phyloP scores from a whole-genome alignment of 2,888 invertebrate genomes.

The Chydorus sphaericus region DNA sequence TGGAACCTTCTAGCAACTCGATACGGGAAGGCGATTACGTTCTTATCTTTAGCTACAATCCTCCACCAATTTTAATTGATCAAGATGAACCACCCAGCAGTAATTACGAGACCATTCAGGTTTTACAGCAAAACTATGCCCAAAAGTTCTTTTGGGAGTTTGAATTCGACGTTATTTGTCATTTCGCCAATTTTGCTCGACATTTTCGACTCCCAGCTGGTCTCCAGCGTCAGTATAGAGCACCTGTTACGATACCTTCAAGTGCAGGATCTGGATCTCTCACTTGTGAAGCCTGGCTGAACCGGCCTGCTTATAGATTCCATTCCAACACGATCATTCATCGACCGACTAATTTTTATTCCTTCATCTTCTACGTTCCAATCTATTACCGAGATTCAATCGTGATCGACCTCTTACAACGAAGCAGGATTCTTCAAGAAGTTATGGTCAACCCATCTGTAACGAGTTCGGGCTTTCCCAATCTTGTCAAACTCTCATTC shows the following conservation, averaged over 20 bases:
- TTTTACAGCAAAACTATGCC: neutral
- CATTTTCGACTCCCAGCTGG: neutral
- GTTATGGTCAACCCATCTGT: neutral
- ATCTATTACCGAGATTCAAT: neutral
- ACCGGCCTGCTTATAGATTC: neutral
- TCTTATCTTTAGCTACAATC: neutral
- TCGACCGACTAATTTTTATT: neutral
- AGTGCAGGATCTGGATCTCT: neutral
- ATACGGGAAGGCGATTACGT: neutral
- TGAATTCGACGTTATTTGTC: neutral
- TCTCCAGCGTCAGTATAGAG: neutral
- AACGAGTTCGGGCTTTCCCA: neutral
- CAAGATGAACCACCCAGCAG: no score
- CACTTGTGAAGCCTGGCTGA: neutral
- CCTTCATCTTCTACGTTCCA: neutral
- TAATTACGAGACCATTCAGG: neutral
- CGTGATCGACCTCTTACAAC: neutral
- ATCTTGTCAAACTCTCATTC: neutral
- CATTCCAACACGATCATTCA: constrained; percentile 1
- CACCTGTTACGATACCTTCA: neutral
- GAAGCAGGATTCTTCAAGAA: neutral
- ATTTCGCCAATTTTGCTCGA: neutral
- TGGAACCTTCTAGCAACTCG: neutral
- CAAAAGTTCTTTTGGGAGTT: neutral
- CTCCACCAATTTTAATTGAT: neutral